Evolutionary conservation across 64 coral and sea anemone genomes (phyloP).

Genomic region (Cladopsammia gracilis): DNA sequence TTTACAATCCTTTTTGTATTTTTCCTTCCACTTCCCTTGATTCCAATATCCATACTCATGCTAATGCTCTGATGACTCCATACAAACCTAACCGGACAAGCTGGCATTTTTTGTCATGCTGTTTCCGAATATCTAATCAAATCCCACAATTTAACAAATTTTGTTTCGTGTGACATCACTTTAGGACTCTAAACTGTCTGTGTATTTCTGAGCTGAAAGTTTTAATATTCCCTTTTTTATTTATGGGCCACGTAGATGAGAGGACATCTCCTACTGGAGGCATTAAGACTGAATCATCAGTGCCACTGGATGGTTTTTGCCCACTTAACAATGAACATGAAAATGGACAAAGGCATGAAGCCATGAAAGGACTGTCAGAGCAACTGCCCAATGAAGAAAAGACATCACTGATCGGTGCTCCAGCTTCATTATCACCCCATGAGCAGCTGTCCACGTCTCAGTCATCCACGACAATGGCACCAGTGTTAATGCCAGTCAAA

Average conservation of each 20-base stretch:
- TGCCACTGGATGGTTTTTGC: conserved; percentile 17
- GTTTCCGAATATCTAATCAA: no score
- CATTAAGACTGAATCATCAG: conserved; percentile 19
- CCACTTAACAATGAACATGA: not conserved
- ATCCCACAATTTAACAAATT: no score
- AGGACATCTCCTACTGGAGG: conserved; percentile 11
- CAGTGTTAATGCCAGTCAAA: not conserved
- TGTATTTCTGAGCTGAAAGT: not conserved
- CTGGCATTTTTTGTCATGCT: no score
- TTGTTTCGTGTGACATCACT: no score
- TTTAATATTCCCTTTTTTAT: not conserved
- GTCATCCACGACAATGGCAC: not conserved
- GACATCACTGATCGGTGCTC: not conserved
- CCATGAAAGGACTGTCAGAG: not conserved
- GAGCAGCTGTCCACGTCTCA: not conserved
- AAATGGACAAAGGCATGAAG: not conserved
- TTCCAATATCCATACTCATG: no score
- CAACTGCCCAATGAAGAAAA: not conserved
- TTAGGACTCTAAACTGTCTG: not conserved
- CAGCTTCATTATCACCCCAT: not conserved
- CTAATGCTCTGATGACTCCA: no score
- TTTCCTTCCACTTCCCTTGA: no score
- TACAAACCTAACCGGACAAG: no score
- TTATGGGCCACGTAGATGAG: not conserved
- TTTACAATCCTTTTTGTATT: no score